Percentiles rank a stretch among this genome's conserved stretches.
These are phyloP conservation scores for Botia kubotai DNA, from an alignment of 2,797 vertebrate genomes.

Conservation along the genomic window DNA sequence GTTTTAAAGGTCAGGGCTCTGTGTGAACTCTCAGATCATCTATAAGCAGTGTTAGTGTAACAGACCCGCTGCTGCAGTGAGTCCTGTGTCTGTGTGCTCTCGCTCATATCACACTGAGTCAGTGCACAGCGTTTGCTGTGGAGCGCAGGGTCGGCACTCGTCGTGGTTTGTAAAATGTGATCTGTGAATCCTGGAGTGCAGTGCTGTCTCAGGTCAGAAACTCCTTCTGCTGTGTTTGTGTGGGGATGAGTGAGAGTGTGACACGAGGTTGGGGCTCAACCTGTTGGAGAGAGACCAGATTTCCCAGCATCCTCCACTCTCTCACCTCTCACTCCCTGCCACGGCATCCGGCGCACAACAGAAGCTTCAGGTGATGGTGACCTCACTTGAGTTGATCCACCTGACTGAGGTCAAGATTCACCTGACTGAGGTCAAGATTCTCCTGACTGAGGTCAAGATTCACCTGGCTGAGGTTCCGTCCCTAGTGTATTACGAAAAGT, in stretches of 20 bases:
- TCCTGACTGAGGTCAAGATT: too few relatives aligned
- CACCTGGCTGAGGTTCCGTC: neutral
- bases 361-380: neutral
- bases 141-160: constrained; percentile 8
- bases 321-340: neutral
- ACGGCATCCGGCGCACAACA: constrained; percentile 28
- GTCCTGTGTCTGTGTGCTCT: constrained; percentile 26
- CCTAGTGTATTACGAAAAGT: too few relatives aligned
- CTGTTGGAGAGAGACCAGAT: constrained; percentile 41
- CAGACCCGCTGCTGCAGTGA: constrained; percentile 37
- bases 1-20: neutral
- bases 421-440: too few relatives aligned
- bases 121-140: constrained; percentile 1
- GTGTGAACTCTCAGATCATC: constrained; percentile 2
- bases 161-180: constrained; percentile 6
- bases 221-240: constrained; percentile 36
- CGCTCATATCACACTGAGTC: constrained; percentile 46
- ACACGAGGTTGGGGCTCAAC: constrained; percentile 3
- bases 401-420: neutral
- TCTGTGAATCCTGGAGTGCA: neutral
- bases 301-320: constrained; percentile 26
- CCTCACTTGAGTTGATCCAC: neutral
- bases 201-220: constrained; percentile 32
- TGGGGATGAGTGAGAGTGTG: constrained; percentile 40
- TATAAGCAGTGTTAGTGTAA: constrained; percentile 34